Evolutionary conservation across 2,797 vertebrate species (phyloP).

Genomic region (Galago senegalensis): DNA sequence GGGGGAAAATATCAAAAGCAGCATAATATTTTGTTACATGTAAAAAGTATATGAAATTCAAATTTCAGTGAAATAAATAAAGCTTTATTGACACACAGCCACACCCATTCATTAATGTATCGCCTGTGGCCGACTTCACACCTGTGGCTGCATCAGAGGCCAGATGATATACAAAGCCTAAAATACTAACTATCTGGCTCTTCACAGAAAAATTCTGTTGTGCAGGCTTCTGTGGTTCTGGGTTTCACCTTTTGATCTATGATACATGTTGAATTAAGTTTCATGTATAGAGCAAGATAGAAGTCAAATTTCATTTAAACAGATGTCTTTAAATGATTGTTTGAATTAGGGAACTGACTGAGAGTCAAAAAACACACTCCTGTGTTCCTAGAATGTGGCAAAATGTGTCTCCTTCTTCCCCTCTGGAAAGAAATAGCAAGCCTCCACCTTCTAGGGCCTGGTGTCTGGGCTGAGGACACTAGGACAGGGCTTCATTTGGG

Average conservation of each 20-base stretch:
- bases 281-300: neutral
- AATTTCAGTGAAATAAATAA: neutral
- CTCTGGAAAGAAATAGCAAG: too few species aligned
- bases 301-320: neutral
- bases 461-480: rapidly evolving
- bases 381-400: neutral
- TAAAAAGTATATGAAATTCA: neutral
- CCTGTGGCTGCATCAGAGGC: neutral
- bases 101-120: rapidly evolving
- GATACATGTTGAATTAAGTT: neutral
- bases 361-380: neutral
- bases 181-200: neutral
- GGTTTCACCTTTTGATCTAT: neutral
- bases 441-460: too few species aligned
- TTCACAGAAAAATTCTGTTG: neutral
- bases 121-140: neutral
- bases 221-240: neutral
- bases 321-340: neutral
- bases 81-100: neutral
- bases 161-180: neutral
- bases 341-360: neutral
- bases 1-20: neutral
- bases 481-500: neutral
- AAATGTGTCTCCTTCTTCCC: neutral
- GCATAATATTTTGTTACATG: neutral